These are phyloP conservation scores for Sitobion miscanthi DNA, from an alignment of 1,140 invertebrate genomes.

Conservation along the genomic window DNA sequence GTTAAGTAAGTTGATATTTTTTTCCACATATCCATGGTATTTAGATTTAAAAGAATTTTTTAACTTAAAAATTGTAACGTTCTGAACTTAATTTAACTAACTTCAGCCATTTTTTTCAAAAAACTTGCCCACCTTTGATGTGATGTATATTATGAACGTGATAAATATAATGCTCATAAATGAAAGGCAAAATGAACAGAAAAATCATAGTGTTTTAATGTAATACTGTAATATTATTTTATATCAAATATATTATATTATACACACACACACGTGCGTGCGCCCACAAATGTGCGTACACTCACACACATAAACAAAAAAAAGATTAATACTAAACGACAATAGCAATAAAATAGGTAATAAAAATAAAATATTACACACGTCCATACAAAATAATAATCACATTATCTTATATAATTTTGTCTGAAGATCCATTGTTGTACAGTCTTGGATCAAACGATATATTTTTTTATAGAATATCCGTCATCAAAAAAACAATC, in stretches of 20 bases:
- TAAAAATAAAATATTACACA: slow-evolving; percentile 19
- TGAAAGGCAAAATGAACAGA: background rate
- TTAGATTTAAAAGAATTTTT: background rate
- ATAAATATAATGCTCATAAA: background rate
- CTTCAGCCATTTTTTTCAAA: background rate
- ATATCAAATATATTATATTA: background rate
- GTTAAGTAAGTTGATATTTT: too few relatives aligned
- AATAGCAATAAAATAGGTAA: background rate
- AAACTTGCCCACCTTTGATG: background rate
- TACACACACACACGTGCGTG: background rate
- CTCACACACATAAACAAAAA: background rate
- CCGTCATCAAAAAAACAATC: background rate
- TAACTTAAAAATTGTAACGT: background rate
- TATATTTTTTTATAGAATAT: slow-evolving; percentile 23
- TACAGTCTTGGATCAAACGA: slow-evolving; percentile 47
- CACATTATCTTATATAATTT: slow-evolving; percentile 34
- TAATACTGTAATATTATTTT: background rate
- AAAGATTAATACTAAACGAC: slow-evolving; percentile 48
- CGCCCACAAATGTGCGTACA: background rate
- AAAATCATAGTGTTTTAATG: background rate
- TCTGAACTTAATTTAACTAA: background rate
- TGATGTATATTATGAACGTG: background rate
- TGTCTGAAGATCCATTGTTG: slow-evolving; percentile 34
- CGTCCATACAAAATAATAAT: slow-evolving; percentile 22
- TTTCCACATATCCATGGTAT: background rate